Conservation (phyloP, 2,888 invertebrate species). For the Notodonta dromedarius region DNA sequence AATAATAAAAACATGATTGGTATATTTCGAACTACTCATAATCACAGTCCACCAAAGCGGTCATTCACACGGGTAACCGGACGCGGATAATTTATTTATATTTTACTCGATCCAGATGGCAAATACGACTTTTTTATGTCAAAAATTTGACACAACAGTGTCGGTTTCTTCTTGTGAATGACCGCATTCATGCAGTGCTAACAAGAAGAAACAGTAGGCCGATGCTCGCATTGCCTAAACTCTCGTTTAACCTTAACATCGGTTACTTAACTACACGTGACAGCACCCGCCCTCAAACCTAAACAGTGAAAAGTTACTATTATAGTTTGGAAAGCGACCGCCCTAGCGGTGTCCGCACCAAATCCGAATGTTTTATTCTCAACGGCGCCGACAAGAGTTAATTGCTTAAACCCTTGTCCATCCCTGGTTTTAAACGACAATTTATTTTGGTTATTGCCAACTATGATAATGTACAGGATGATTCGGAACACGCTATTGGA, state of each 20-base stretch:
- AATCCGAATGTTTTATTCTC: constrained; percentile 79
- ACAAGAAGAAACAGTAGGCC: no score
- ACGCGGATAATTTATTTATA: no score
- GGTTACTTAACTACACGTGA: constrained; percentile 12
- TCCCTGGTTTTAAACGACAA: constrained; percentile 76
- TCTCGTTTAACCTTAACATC: background rate
- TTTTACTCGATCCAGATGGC: no score
- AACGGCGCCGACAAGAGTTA: constrained; percentile 68
- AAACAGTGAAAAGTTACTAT: constrained; percentile 46
- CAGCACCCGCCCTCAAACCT: constrained; percentile 21
- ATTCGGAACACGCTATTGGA: constrained; percentile 19
- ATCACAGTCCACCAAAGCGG: no score
- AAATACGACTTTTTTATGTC: no score
- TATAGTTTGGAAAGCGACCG: constrained; percentile 38
- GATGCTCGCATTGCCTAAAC: no score
- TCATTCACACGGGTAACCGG: no score
- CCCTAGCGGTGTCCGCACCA: constrained; percentile 47
- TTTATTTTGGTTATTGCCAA: constrained; percentile 70
- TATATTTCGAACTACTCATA: no score
- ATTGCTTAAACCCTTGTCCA: constrained; percentile 80
- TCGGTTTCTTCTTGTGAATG: no score
- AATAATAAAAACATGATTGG: no score
- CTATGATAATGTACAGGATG: constrained; percentile 54
- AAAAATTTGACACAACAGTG: no score
- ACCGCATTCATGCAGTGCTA: no score